A percentile compares a stretch with the other conserved stretches of the same genome.
Evolutionary conservation across 2,888 invertebrate species (phyloP).

Genomic region (Coleophora flavipennella): DNA sequence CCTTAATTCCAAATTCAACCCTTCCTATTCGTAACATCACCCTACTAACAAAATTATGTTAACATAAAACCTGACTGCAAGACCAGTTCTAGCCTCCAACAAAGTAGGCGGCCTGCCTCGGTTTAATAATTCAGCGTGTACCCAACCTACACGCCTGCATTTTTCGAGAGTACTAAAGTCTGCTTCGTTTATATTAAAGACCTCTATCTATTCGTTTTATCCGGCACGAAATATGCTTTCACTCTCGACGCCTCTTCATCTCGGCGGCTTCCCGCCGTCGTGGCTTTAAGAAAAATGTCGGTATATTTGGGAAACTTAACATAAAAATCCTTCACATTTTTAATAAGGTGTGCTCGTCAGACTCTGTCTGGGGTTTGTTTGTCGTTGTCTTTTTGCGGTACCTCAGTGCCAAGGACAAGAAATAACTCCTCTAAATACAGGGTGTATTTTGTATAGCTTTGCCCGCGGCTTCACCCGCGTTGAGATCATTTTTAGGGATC

Average conservation of each 20-base stretch:
- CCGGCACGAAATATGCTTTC: slow-evolving; percentile 63
- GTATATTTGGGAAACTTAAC: too few relatives aligned
- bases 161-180: slow-evolving; percentile 70
- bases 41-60: slow-evolving; percentile 2
- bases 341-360: too few relatives aligned
- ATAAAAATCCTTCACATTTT: too few relatives aligned
- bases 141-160: slow-evolving; percentile 55
- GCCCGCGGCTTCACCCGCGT: too few relatives aligned
- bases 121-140: slow-evolving; percentile 64
- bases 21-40: not conserved
- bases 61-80: slow-evolving; percentile 1
- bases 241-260: slow-evolving; percentile 54
- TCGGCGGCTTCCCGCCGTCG: slow-evolving; percentile 18
- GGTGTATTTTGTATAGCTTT: too few relatives aligned
- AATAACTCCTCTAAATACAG: too few relatives aligned
- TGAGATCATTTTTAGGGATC: too few relatives aligned
- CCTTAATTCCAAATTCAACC: not conserved
- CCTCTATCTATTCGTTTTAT: slow-evolving; percentile 72
- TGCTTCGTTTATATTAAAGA: slow-evolving; percentile 72
- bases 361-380: not conserved
- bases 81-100: slow-evolving; percentile 21
- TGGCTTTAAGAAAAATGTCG: slow-evolving; percentile 10
- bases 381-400: too few relatives aligned
- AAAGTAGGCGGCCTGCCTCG: slow-evolving; percentile 33
- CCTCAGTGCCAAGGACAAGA: too few relatives aligned